These are phyloP conservation scores for Temnothorax longispinosus DNA, from an alignment of 1,140 invertebrate species.

Conservation along the genomic window DNA sequence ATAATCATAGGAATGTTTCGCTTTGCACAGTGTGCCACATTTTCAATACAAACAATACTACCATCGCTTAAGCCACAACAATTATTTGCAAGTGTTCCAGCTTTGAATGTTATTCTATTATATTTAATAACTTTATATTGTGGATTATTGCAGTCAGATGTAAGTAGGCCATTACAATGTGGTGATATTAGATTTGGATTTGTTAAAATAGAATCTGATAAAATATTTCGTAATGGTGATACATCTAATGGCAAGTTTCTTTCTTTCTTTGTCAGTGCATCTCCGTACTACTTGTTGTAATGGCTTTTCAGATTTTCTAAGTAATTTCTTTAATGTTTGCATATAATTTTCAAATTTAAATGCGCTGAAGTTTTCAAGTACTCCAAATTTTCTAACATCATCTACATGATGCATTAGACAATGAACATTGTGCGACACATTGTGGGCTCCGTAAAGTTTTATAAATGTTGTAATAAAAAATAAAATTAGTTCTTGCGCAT, in stretches of 20 bases:
- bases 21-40: background rate
- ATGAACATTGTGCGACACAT: background rate
- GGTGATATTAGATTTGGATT: background rate
- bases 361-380: background rate
- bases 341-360: constrained; percentile 8
- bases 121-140: constrained; percentile 12
- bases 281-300: background rate
- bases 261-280: background rate
- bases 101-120: background rate
- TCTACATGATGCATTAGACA: background rate
- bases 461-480: too few species aligned
- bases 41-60: too few species aligned
- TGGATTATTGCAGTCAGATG: background rate
- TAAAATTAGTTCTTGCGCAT: too few species aligned
- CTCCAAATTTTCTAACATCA: background rate
- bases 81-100: background rate
- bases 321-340: background rate
- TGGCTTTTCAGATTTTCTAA: background rate
- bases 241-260: background rate
- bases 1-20: constrained; percentile 13
- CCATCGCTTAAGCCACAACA: background rate
- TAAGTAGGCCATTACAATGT: constrained; percentile 6
- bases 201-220: too few species aligned
- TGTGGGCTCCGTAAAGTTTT: background rate
- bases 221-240: too few species aligned